Evolutionary conservation across 2,888 invertebrate genomes (phyloP), one percentile per base, ranked within the genome.

Genomic region (Mythimna lalbum): DNA sequence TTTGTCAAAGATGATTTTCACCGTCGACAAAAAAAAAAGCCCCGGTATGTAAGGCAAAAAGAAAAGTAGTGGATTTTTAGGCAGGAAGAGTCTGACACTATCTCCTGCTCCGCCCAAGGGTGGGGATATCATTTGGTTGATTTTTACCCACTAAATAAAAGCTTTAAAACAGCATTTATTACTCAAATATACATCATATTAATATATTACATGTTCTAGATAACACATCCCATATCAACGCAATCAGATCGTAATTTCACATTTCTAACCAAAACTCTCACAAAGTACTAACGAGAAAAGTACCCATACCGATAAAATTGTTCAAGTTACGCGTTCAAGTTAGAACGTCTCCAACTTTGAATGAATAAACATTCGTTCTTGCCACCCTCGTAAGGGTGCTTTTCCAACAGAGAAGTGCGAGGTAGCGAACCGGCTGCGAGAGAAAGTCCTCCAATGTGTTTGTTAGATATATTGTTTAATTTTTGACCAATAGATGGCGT

Each of bases 251-350:
- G 27, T 57, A 65, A 75, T 57, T 78, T 55, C 60, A 63, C 62
- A 71, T 73, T 60, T 69, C 31, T 23, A 59, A 62, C 64, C 47
- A 50, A 72, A 73, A 70, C 53, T 63, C 64, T 6, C 39, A 50
- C 70, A 36, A 78, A 80, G 74, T 76, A 63, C 21, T 61, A 81
- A 79, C 60, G 69, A 78, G 74, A 76, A 73, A 81, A 78, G 80
- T 75, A 78, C 53, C 66, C 47, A 55, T 78, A 74, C 65, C 64
- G 81, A 86, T 86, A 86, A 86, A 86, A 80, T 81, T 67, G 76
- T 60, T 59, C 61, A 76, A 83, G 74, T 80, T 76, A 76, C 65
- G 64, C 69, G 69, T 82, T 81, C 73, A 80, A 80, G 75, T 83
- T 77, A 55, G 63, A 80, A 80, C 73, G 68, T 78, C 65, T 73